Evolutionary conservation across 1,140 invertebrate species (phyloP).

Genomic region (Drosophila grimshawi): DNA sequence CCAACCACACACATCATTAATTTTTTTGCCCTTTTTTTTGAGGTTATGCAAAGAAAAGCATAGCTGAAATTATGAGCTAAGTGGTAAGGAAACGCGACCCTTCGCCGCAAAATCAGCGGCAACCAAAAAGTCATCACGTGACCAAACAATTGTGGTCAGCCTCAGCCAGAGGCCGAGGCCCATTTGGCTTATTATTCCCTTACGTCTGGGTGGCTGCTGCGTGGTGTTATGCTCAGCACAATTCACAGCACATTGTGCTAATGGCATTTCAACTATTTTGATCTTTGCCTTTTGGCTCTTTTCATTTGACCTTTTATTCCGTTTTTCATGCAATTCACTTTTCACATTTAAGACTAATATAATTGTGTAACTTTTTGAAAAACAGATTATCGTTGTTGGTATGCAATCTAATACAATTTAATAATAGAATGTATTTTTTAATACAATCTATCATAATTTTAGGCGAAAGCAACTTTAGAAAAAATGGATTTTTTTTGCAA

Average conservation of each 20-base stretch:
- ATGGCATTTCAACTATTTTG: slow-evolving; percentile 68
- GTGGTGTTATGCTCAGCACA: slow-evolving; percentile 9
- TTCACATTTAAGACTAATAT: neutral
- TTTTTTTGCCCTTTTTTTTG: slow-evolving; percentile 13
- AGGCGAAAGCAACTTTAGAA: neutral
- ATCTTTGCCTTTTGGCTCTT: slow-evolving; percentile 38
- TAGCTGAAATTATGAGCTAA: slow-evolving; percentile 38
- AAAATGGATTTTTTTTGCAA: neutral
- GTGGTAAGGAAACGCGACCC: slow-evolving; percentile 22
- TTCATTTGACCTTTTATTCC: neutral
- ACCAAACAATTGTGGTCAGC: slow-evolving; percentile 68
- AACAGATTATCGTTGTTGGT: neutral
- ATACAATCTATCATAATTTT: neutral
- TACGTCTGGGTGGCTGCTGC: slow-evolving; percentile 12
- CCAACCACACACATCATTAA: slow-evolving; percentile 33
- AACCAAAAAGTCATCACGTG: slow-evolving; percentile 68
- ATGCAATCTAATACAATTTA: no score
- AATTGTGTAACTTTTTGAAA: neutral
- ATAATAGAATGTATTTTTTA: no score
- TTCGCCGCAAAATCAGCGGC: slow-evolving; percentile 25
- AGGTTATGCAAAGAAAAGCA: slow-evolving; percentile 29
- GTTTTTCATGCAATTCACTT: neutral
- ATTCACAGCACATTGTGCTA: slow-evolving; percentile 45
- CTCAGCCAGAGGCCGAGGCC: slow-evolving; percentile 32
- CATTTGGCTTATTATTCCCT: slow-evolving; percentile 36